These are phyloP conservation scores for Onychomys torridus DNA, from an alignment of 2,797 vertebrate species.

Conservation along the genomic window DNA sequence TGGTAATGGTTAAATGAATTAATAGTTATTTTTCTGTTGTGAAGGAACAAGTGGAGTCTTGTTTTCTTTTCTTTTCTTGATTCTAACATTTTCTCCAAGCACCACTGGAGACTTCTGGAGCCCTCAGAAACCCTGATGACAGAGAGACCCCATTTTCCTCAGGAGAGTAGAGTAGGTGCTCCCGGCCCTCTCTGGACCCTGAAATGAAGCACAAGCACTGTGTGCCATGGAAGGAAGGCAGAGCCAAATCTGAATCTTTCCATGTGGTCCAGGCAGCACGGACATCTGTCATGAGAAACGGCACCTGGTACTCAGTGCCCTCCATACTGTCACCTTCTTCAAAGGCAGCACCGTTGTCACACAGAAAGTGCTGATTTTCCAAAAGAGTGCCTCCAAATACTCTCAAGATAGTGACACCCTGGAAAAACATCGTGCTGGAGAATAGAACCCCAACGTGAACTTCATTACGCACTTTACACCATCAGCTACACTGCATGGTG, in stretches of 20 bases:
- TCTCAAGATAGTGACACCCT: slow-evolving; percentile 93
- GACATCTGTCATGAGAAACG: not conserved
- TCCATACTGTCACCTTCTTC: not conserved
- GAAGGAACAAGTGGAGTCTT: not conserved
- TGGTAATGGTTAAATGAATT: not conserved
- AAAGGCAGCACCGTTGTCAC: too few species aligned
- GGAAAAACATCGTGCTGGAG: slow-evolving; percentile 98
- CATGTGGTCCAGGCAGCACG: not conserved
- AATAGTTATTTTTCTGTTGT: not conserved
- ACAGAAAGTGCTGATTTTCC: not conserved
- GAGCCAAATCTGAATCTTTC: not conserved
- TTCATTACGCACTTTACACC: slow-evolving; percentile 98
- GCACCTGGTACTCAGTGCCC: not conserved
- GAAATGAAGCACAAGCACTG: not conserved
- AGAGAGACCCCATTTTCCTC: not conserved
- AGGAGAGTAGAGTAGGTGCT: not conserved
- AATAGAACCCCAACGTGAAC: slow-evolving; percentile 95
- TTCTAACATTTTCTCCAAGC: not conserved
- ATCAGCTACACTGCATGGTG: slow-evolving; percentile 98
- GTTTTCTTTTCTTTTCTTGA: not conserved
- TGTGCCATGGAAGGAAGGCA: not conserved
- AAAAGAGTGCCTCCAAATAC: slow-evolving; percentile 92
- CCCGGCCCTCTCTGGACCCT: not conserved
- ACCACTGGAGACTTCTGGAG: not conserved
- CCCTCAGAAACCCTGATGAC: not conserved